phyloP scores from a whole-genome alignment of 2,888 invertebrate species.

The Himalopsyche kuldschensis region DNA sequence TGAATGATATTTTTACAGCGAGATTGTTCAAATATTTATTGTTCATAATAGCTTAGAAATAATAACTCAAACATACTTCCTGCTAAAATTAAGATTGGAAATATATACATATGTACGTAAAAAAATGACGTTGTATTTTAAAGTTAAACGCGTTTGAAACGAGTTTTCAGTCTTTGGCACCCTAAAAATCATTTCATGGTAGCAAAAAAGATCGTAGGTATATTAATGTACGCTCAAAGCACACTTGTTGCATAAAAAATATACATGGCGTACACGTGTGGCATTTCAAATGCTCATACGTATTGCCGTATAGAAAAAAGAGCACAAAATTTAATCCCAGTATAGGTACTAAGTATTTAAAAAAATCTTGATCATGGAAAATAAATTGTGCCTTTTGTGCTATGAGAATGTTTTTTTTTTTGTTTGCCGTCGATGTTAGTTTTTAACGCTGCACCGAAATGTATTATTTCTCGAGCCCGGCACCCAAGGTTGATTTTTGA shows the following conservation, averaged over 20 bases:
- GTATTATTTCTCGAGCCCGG: conserved; percentile 16
- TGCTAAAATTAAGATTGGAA: too few relatives aligned
- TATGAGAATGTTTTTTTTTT: conserved; percentile 23
- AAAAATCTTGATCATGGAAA: neutral
- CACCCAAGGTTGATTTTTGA: conserved; percentile 29
- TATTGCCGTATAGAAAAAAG: neutral
- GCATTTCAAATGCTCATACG: neutral
- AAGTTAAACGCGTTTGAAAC: too few relatives aligned
- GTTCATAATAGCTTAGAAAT: too few relatives aligned
- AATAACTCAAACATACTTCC: too few relatives aligned
- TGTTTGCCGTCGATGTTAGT: neutral
- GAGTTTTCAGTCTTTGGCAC: too few relatives aligned
- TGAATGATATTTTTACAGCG: too few relatives aligned
- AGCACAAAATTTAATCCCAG: neutral
- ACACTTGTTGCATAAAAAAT: neutral
- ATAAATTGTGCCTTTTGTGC: conserved; percentile 11
- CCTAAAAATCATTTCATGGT: too few relatives aligned
- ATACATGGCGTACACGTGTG: neutral
- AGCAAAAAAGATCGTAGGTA: neutral
- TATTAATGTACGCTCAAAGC: neutral
- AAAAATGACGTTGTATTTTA: too few relatives aligned
- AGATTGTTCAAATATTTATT: too few relatives aligned
- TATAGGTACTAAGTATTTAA: neutral
- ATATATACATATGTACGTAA: too few relatives aligned
- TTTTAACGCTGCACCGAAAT: conserved; percentile 23